Evolutionary conservation across 2,888 invertebrate species (phyloP).

Genomic region (Nemotelus nigrinus): DNA sequence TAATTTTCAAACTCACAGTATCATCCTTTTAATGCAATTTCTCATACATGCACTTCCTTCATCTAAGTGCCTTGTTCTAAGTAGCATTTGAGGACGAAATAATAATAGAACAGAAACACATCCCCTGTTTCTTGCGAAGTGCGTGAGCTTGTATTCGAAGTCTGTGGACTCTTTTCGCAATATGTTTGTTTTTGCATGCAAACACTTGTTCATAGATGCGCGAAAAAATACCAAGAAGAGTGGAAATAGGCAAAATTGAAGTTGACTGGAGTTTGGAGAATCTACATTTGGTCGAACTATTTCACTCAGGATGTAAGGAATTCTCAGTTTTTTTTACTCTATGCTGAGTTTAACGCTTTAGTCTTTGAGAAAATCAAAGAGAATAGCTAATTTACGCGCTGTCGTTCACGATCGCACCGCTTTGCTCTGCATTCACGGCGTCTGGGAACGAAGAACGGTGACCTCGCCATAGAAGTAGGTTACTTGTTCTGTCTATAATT

Average conservation of each 20-base stretch:
- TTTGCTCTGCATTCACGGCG: background rate
- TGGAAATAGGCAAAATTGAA: background rate
- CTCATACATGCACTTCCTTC: no score
- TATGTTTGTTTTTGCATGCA: background rate
- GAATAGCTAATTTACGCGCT: slow-evolving; percentile 39
- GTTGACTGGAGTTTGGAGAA: no score
- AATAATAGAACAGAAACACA: no score
- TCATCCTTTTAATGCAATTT: no score
- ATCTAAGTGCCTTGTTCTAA: no score
- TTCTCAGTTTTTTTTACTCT: no score
- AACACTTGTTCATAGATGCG: slow-evolving; percentile 7
- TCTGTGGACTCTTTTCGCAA: background rate
- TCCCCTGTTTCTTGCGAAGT: background rate
- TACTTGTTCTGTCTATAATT: slow-evolving; percentile 9
- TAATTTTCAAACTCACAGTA: no score
- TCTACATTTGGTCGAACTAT: no score
- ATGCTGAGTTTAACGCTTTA: background rate
- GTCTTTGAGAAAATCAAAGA: slow-evolving; percentile 30
- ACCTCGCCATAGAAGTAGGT: slow-evolving; percentile 40
- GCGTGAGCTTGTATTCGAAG: slow-evolving; percentile 5
- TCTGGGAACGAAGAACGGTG: slow-evolving; percentile 33
- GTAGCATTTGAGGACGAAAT: no score
- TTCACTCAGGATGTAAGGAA: no score
- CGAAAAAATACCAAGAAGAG: background rate
- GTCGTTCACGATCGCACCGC: background rate